Evolutionary conservation across 2,888 invertebrate genomes (phyloP), one percentile per base, ranked within the genome.

Genomic region (Rhagium mordax): DNA sequence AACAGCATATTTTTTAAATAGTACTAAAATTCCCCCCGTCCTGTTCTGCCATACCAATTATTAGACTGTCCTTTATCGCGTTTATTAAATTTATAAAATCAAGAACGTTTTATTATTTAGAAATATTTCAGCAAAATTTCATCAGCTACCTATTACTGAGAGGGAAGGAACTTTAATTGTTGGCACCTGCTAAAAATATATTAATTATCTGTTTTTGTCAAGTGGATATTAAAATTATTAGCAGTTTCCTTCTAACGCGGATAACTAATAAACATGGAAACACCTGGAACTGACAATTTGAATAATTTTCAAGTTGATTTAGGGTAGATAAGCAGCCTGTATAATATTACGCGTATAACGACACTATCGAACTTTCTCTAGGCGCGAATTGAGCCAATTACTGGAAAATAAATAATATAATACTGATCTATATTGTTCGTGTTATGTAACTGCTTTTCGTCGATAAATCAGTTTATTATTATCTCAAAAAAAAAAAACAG

Each of bases 221-320:
- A 10, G 3, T 20, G 53, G 5, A 53, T 53, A 20, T 21, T 53
- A 24, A 21, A 53, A 24, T 13, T 13, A n/a, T 53, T 13, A n/a
- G 10, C 41, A 2, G 41, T 53, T 21, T n/a, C 13, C 20, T 20
- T 13, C 4, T 20, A 55, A 55, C 7, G 27, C 5, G 8, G 27
- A 65, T 27, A 29, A 5, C 16, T 13, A 65, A 24, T 21, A 41
- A 62, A 20, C 20, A 2, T 18, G 5, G 53, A 51, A 29, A 27
- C 51, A 53, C 33, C 65, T 53, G 65, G 53, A 10, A 41, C n/a
- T 18, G 53, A 18, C 33, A 65, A 59, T 29, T 53, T 51, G 33
- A 53, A 65, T 33, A 49, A 59, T 59, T 53, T 29, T 33, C 21
- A 65, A 33, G 29, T 53, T 33, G 65, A 65, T 65, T 65, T 65